Conservation (phyloP, 1,140 invertebrate species). For the Vanessa atalanta region DNA sequence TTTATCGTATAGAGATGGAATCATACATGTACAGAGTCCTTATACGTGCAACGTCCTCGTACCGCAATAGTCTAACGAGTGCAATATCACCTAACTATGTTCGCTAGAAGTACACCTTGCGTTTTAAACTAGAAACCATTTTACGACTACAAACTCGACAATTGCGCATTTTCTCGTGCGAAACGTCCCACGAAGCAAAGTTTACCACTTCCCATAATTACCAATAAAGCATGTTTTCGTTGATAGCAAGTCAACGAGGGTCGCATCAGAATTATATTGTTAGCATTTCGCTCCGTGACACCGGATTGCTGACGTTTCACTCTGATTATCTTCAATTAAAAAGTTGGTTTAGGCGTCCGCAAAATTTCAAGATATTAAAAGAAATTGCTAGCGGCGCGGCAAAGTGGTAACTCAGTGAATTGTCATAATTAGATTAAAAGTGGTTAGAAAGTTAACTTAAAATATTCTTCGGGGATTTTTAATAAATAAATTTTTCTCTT, state of each 20-base stretch:
- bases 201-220: slow-evolving; percentile 61
- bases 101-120: slow-evolving; percentile 64
- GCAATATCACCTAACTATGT: slow-evolving; percentile 72
- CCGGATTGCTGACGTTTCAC: slow-evolving; percentile 64
- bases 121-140: slow-evolving; percentile 76
- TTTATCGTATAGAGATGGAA: slow-evolving; percentile 55
- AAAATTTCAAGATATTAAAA: slow-evolving; percentile 66
- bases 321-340: slow-evolving; percentile 76
- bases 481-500: slow-evolving; percentile 43
- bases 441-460: slow-evolving; percentile 50
- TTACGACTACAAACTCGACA: slow-evolving; percentile 62
- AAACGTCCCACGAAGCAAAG: slow-evolving; percentile 64
- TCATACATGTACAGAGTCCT: slow-evolving; percentile 52
- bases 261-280: slow-evolving; percentile 68
- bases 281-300: slow-evolving; percentile 57
- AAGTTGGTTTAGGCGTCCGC: slow-evolving; percentile 69
- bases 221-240: slow-evolving; percentile 67
- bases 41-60: slow-evolving; percentile 48
- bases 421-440: slow-evolving; percentile 71
- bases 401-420: slow-evolving; percentile 67
- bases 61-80: slow-evolving; percentile 64
- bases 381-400: slow-evolving; percentile 55
- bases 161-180: slow-evolving; percentile 67
- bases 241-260: slow-evolving; percentile 53
- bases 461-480: slow-evolving; percentile 41